These are phyloP conservation scores for Drosophila mercatorum DNA, from an alignment of 2,888 invertebrate genomes.

Conservation along the genomic window DNA sequence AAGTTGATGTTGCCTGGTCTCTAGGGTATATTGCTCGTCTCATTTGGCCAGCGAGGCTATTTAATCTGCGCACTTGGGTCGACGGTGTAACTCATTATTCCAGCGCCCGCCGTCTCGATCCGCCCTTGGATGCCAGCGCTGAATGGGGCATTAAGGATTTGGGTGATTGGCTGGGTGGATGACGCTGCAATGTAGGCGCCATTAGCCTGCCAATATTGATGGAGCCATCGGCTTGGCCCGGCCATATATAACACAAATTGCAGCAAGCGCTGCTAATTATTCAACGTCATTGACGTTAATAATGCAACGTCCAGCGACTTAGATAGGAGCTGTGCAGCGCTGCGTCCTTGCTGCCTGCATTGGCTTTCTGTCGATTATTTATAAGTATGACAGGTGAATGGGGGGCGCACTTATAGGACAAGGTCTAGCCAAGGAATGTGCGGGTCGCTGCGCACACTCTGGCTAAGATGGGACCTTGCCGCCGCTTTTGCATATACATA, in stretches of 20 bases:
- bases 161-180: slow-evolving; percentile 27
- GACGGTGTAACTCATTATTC: slow-evolving; percentile 39
- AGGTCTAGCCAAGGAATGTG: slow-evolving; percentile 8
- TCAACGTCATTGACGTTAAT: slow-evolving; percentile 78
- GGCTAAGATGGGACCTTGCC: slow-evolving; percentile 14
- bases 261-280: slow-evolving; percentile 67
- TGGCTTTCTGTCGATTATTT: slow-evolving; percentile 44
- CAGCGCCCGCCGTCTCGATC: not conserved
- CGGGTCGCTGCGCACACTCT: not conserved
- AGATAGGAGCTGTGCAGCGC: slow-evolving; percentile 28
- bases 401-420: slow-evolving; percentile 4
- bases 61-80: slow-evolving; percentile 33
- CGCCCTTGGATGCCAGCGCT: slow-evolving; percentile 14
- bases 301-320: slow-evolving; percentile 52
- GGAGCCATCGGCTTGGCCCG: slow-evolving; percentile 33
- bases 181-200: slow-evolving; percentile 37
- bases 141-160: slow-evolving; percentile 9
- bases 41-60: not conserved
- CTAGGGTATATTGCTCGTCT: not conserved
- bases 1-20: not conserved
- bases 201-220: slow-evolving; percentile 68
- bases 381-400: slow-evolving; percentile 46
- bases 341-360: not conserved
- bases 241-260: slow-evolving; percentile 56
- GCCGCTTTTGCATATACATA: slow-evolving; percentile 51